A percentile compares a stretch with the other conserved stretches of the same genome.
phyloP scores from a whole-genome alignment of 2,113 vertebrate species.

The Pantherophis guttatus region DNA sequence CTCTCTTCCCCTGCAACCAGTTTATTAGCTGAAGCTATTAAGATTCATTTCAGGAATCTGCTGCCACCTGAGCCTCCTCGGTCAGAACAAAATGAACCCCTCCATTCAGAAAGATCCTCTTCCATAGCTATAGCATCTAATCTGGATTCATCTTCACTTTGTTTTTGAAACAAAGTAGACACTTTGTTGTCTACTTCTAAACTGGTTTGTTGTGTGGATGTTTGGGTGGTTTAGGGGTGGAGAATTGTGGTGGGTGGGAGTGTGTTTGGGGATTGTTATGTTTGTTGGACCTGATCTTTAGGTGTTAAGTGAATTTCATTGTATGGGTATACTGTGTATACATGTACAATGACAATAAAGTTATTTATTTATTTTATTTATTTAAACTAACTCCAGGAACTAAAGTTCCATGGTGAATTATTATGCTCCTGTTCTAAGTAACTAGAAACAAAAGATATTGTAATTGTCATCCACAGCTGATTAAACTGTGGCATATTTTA shows the following conservation, averaged over 20 bases:
- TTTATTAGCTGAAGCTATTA: neutral
- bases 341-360: no score
- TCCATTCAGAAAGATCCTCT: neutral
- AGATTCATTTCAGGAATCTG: neutral
- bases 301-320: no score
- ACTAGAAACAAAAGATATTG: neutral
- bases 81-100: neutral
- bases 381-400: neutral
- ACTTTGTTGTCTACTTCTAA: no score
- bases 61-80: neutral
- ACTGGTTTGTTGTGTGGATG: no score
- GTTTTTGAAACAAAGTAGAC: no score
- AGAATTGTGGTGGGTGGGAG: no score
- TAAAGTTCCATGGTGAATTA: neutral
- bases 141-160: neutral
- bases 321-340: no score
- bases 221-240: no score
- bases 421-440: neutral
- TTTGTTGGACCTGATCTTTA: no score
- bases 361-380: no score
- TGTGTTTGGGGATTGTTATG: no score
- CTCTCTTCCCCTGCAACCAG: neutral
- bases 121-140: neutral
- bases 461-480: neutral
- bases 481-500: neutral